Conservation (phyloP, 1,140 invertebrate species). For the Mamestra configurata region DNA sequence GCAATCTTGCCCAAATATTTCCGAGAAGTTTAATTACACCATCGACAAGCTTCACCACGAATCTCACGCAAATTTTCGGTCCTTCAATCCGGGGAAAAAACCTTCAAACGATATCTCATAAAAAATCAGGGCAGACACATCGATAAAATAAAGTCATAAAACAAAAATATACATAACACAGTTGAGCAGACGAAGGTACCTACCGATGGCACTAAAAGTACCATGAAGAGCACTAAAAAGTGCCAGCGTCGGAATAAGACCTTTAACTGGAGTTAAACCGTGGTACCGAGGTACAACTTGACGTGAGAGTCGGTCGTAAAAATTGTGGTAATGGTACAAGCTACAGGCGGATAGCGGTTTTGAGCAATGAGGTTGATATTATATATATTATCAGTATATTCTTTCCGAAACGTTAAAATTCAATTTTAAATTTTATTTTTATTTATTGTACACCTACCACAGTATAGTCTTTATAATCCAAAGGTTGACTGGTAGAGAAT, state of each 20-base stretch:
- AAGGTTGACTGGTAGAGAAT: too few relatives aligned
- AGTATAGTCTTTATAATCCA: too few relatives aligned
- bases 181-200: constrained; percentile 15
- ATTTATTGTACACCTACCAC: too few relatives aligned
- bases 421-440: too few relatives aligned
- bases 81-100: not conserved
- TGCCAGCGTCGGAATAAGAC: constrained; percentile 25
- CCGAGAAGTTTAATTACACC: not conserved
- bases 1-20: not conserved
- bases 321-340: constrained; percentile 2
- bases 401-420: too few relatives aligned
- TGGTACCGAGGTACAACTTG: constrained; percentile 48
- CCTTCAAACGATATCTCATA: constrained; percentile 6
- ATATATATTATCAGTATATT: too few relatives aligned
- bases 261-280: constrained; percentile 44
- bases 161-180: constrained; percentile 32
- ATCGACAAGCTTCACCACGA: not conserved
- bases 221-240: constrained; percentile 43
- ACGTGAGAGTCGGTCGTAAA: constrained; percentile 35
- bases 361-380: too few relatives aligned
- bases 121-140: constrained; percentile 17
- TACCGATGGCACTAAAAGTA: constrained; percentile 17
- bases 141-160: constrained; percentile 29
- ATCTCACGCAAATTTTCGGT: not conserved
- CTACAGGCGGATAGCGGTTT: constrained; percentile 2